Evolutionary conservation across 2,888 invertebrate species (phyloP), one percentile per base, ranked within the genome.

Genomic region (Callimorpha dominula): DNA sequence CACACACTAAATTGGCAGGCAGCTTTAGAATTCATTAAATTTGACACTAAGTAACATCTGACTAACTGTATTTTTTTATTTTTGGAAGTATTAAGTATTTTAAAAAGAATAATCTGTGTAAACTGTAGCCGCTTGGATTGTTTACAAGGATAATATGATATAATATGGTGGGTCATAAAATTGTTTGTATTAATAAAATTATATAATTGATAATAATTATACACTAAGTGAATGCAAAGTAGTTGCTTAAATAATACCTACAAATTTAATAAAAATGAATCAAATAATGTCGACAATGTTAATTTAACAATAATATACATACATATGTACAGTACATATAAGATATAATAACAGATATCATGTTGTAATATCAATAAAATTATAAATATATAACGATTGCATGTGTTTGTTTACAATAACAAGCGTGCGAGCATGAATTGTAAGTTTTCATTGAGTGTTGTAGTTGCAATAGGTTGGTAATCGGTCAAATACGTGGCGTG

Each of bases 401-500:
- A 49, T 57, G 57, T 63, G 71, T 76, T 71, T 83, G 85, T 83
- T 85, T 83, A 84, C 83, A 65, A 71, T 66, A 84, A 81, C 72
- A 75, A 79, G 83, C 84, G 83, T 83, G 87, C 85, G 85, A 82
- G 85, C 84, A 86, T 90, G 88, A 89, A 87, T 89, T 86, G 90
- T 89, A 86, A 85, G 84, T 89, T 88, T 90, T 89, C 91, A 91
- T 91, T 92, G 91, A 92, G 86, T 78, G 77, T 79, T 77, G 81
- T 79, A 89, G 88, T 87, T 90, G 89, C 89, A 91, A 87, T 86
- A 86, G 81, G 85, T 85, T 84, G 82, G 82, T 91, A 91, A 91
- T 90, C 90, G 89, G 90, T 89, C 90, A 88, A 88, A 88, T 89
- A 90, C 88, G 88, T 89, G 86, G 87, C 88, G 85, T 86, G 86